Conservation (phyloP, 2,888 invertebrate species). For the Boloria euphrosyne region DNA sequence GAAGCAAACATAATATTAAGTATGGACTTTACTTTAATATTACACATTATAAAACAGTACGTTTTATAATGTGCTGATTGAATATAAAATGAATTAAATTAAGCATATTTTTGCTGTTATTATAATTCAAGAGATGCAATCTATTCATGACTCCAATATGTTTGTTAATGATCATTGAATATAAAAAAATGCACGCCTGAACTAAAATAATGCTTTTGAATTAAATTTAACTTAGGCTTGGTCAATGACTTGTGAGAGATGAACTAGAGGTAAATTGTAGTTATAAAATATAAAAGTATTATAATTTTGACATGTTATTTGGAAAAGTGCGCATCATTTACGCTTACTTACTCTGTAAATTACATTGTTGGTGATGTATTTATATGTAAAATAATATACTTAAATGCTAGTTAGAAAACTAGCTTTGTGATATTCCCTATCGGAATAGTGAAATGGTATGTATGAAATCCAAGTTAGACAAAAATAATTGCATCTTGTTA, state of each 20-base stretch:
- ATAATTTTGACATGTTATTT: slow-evolving; percentile 17
- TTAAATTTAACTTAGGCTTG: slow-evolving; percentile 5
- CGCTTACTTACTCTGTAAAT: slow-evolving; percentile 29
- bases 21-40: no score
- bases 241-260: background rate
- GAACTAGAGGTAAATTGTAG: slow-evolving; percentile 10
- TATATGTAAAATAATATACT: slow-evolving; percentile 40
- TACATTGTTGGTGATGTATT: slow-evolving; percentile 37
- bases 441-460: slow-evolving; percentile 49
- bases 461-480: slow-evolving; percentile 46
- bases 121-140: no score
- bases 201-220: background rate
- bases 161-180: no score
- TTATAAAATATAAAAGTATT: background rate
- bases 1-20: no score
- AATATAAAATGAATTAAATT: no score
- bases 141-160: background rate
- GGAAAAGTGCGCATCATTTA: slow-evolving; percentile 41
- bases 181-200: background rate
- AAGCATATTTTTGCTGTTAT: no score
- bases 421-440: slow-evolving; percentile 61
- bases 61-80: no score
- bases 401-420: slow-evolving; percentile 44
- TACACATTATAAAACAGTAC: no score
- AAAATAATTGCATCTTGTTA: slow-evolving; percentile 60